These are phyloP conservation scores for Sibirionetta formosa DNA, from an alignment of 2,797 vertebrate genomes.

Conservation along the genomic window DNA sequence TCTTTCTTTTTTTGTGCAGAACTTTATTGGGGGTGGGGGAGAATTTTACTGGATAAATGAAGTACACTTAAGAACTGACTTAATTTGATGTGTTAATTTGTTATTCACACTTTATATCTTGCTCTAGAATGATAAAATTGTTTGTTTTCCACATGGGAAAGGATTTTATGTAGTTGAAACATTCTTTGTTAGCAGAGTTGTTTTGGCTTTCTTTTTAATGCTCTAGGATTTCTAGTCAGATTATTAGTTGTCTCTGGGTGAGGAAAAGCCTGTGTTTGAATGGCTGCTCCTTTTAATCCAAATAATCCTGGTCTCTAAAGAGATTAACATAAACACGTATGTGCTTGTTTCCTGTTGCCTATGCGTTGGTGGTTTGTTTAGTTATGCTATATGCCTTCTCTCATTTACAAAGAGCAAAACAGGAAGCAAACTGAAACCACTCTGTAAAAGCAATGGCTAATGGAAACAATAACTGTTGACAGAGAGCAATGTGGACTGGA, in stretches of 20 bases:
- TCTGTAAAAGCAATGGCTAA: not conserved
- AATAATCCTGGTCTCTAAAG: conserved; percentile 73
- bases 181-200: conserved; percentile 15
- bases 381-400: not conserved
- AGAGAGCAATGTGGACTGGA: not conserved
- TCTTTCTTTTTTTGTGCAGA: not conserved
- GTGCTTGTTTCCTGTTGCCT: conserved; percentile 1
- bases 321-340: conserved; percentile 22
- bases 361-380: conserved; percentile 14
- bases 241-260: conserved; percentile 44
- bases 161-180: conserved; percentile 37
- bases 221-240: conserved; percentile 50
- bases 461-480: conserved; percentile 25
- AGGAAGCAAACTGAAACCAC: not conserved
- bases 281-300: conserved; percentile 52
- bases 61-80: not conserved
- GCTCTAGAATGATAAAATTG: conserved; percentile 26
- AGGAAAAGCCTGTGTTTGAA: conserved; percentile 35
- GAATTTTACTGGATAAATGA: not conserved
- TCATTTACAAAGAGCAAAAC: not conserved
- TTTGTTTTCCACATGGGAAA: conserved; percentile 36
- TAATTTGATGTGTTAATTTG: conserved; percentile 7
- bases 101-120: conserved; percentile 54
- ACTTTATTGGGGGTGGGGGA: not conserved
- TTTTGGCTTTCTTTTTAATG: conserved; percentile 30